A percentile compares a stretch with the other conserved stretches of the same genome.
Conservation (phyloP, 2,797 vertebrate species). For the Eleutherodactylus coqui region DNA sequence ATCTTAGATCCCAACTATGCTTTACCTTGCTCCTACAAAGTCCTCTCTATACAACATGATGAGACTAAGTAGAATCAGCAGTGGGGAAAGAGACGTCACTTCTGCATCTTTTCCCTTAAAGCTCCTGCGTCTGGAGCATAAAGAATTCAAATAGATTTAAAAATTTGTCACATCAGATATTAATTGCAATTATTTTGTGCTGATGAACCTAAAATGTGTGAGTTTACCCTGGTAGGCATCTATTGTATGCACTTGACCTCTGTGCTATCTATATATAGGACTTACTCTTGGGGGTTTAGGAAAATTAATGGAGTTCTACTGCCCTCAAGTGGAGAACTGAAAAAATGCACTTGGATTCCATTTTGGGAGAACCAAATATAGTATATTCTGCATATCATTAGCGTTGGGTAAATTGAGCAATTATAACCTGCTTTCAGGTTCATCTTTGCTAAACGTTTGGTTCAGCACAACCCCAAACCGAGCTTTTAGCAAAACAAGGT, state of each 20-base stretch:
- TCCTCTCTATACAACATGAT: neutral
- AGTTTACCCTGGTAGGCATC: neutral
- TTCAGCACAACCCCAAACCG: no score
- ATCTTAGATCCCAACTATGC: no score
- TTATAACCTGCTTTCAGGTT: no score
- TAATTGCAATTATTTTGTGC: neutral
- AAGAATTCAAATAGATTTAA: neutral
- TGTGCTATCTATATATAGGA: neutral
- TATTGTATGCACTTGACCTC: neutral
- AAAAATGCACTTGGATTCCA: neutral
- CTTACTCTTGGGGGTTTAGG: neutral
- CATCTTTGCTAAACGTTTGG: no score
- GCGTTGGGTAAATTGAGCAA: no score
- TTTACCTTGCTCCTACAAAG: neutral
- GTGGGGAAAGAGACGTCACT: neutral
- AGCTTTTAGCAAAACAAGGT: no score
- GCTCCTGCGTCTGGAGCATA: neutral
- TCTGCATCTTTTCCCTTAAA: neutral
- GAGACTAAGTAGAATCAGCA: neutral
- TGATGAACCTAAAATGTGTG: no score
- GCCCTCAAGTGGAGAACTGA: slow-evolving; percentile 37
- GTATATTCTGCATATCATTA: neutral
- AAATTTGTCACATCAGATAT: neutral
- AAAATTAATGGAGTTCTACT: neutral
- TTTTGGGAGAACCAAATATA: neutral